Conservation (phyloP, 2,113 vertebrate genomes). For the Microtus ochrogaster region DNA sequence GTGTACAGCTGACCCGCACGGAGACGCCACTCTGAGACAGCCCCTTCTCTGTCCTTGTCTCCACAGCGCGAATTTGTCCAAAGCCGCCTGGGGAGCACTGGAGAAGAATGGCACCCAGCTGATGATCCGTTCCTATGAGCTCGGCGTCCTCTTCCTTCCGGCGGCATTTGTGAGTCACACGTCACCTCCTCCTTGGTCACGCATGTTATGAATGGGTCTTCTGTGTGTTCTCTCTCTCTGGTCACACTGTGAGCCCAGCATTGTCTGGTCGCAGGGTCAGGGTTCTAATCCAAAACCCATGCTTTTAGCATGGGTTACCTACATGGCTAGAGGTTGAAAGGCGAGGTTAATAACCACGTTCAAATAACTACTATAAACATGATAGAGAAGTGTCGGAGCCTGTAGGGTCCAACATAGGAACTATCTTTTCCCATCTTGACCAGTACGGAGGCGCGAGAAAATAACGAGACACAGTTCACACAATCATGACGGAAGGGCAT, state of each 20-base stretch:
- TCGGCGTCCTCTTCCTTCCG: constrained; percentile 96
- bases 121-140: constrained; percentile 98
- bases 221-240: neutral
- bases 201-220: rapidly evolving
- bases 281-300: neutral
- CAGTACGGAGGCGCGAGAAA: too few relatives aligned
- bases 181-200: neutral
- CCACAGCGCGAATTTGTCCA: constrained; percentile 96
- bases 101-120: constrained; percentile 96
- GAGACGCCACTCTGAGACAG: constrained; percentile 1
- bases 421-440: too few relatives aligned
- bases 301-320: neutral
- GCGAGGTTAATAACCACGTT: neutral
- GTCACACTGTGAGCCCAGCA: rapidly evolving
- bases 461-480: too few relatives aligned
- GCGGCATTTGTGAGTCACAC: constrained; percentile 94
- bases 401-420: too few relatives aligned
- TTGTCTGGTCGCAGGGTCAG: too few relatives aligned
- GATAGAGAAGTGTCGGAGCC: too few relatives aligned
- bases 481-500: too few relatives aligned
- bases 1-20: neutral
- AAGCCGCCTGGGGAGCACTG: constrained; percentile 96
- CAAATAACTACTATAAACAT: neutral
- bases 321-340: neutral
- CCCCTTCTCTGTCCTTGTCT: constrained; percentile 58